These are phyloP conservation scores for Hippocampus zosterae DNA, from an alignment of 2,113 vertebrate species.

Conservation along the genomic window DNA sequence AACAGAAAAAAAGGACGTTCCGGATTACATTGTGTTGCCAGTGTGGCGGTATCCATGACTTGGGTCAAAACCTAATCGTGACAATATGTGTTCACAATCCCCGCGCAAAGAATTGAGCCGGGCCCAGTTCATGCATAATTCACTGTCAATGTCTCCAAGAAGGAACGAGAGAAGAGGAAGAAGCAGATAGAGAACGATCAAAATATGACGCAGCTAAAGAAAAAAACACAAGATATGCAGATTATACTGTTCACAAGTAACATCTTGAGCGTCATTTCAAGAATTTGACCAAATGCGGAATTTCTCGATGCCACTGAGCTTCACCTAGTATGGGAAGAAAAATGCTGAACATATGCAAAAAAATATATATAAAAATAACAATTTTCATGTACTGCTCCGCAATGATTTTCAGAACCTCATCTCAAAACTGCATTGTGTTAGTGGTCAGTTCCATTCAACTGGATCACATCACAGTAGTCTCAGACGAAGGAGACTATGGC, in stretches of 20 bases:
- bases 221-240: background rate
- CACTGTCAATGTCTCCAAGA: slow-evolving; percentile 52
- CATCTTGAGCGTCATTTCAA: background rate
- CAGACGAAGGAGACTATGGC: background rate
- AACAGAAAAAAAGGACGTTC: background rate
- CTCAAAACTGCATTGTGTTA: background rate
- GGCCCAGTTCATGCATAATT: slow-evolving; percentile 65
- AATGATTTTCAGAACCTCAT: background rate
- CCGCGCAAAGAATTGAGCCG: slow-evolving; percentile 46
- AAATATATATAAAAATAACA: too few species aligned
- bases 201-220: slow-evolving; percentile 7
- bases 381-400: background rate
- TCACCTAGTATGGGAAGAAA: background rate
- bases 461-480: background rate
- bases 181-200: slow-evolving; percentile 9
- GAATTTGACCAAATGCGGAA: background rate
- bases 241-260: background rate
- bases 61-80: slow-evolving; percentile 60
- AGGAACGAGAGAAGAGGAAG: slow-evolving; percentile 11
- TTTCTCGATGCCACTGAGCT: background rate
- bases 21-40: slow-evolving; percentile 20
- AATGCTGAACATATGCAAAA: background rate
- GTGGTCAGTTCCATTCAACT: background rate
- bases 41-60: slow-evolving; percentile 46
- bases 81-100: slow-evolving; percentile 55